Percentiles rank a stretch among this genome's conserved stretches.
Evolutionary conservation across 2,113 vertebrate genomes (phyloP).

Genomic region (Gallinago media): DNA sequence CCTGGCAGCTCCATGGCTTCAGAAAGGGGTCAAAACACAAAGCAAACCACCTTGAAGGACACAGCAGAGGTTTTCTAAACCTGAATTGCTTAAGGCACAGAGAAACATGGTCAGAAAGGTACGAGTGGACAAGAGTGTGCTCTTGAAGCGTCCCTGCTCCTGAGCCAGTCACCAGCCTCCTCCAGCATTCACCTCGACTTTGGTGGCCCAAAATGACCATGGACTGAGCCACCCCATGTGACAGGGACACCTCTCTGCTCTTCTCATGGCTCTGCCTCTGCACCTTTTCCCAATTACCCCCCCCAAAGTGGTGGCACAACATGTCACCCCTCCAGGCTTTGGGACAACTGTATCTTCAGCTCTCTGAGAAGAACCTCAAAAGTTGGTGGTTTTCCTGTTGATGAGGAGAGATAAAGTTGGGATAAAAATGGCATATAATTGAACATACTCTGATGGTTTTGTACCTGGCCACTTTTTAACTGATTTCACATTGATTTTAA

Average conservation of each 20-base stretch:
- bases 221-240: background rate
- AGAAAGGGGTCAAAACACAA: background rate
- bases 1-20: background rate
- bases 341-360: background rate
- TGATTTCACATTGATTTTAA: background rate
- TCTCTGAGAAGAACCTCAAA: constrained; percentile 13
- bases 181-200: background rate
- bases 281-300: background rate
- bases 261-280: background rate
- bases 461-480: background rate
- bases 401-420: background rate
- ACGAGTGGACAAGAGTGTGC: background rate
- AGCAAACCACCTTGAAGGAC: background rate
- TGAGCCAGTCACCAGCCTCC: background rate
- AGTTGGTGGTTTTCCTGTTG: background rate
- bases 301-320: background rate
- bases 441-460: background rate
- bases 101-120: accelerated
- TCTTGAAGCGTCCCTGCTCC: background rate
- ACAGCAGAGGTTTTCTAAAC: background rate
- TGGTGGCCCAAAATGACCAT: background rate
- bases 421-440: constrained; percentile 17
- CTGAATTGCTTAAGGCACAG: background rate
- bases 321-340: background rate
- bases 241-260: background rate